Evolutionary conservation across 2,113 vertebrate genomes (phyloP).

Genomic region (Neomonachus schauinslandi): DNA sequence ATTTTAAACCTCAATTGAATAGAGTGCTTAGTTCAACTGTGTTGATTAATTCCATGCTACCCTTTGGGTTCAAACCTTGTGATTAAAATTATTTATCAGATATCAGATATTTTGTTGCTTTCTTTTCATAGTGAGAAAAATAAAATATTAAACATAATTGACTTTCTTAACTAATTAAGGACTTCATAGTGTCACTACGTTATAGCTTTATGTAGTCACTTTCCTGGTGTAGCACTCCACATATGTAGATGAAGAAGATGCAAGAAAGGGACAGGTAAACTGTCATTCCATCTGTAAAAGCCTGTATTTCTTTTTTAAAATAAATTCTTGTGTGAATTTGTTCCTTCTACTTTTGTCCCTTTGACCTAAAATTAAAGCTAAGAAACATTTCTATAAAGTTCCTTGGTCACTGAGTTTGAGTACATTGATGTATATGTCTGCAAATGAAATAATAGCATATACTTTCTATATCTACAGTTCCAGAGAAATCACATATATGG

Average conservation of each 20-base stretch:
- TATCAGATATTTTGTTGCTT: background rate
- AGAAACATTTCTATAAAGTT: background rate
- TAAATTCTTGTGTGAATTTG: background rate
- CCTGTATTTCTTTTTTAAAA: background rate
- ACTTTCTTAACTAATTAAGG: background rate
- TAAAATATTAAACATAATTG: background rate
- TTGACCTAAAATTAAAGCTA: background rate
- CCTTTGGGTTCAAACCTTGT: background rate
- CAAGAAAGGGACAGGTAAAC: background rate
- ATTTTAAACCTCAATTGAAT: background rate
- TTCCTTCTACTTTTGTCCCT: background rate
- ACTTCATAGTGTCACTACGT: background rate
- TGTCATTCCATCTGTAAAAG: background rate
- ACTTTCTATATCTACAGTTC: background rate
- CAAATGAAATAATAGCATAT: background rate
- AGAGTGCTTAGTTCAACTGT: background rate
- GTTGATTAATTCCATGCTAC: background rate
- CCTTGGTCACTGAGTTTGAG: background rate
- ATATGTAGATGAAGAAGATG: background rate
- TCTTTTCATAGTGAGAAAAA: background rate
- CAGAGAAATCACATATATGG: background rate
- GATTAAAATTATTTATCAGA: background rate
- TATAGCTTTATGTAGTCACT: background rate
- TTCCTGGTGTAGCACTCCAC: background rate
- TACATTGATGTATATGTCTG: background rate